Conservation (phyloP, 1,140 invertebrate species). For the Calycopis cecrops region DNA sequence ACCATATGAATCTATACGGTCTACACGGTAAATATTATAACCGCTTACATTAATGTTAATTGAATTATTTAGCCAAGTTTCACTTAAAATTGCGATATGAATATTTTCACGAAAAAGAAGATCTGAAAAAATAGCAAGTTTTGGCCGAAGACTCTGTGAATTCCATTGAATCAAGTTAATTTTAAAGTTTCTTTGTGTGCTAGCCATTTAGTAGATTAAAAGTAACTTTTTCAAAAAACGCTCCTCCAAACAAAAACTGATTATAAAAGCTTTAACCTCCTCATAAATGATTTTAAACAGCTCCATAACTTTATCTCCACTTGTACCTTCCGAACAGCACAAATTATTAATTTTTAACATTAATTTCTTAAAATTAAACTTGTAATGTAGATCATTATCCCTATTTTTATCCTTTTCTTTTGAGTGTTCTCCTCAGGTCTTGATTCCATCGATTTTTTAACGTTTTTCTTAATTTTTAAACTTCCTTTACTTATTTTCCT, state of each 20-base stretch:
- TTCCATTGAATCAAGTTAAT: conserved; percentile 23
- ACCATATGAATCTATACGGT: conserved; percentile 20
- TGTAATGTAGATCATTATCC: not conserved
- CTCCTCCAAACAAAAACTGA: not conserved
- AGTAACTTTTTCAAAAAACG: not conserved
- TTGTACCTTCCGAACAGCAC: not conserved
- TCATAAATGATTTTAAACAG: not conserved
- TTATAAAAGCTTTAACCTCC: not conserved
- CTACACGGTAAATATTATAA: conserved; percentile 21
- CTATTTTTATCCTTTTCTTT: not conserved
- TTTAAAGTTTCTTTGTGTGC: not conserved
- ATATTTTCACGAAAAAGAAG: conserved; percentile 17
- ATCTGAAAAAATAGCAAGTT: conserved; percentile 13
- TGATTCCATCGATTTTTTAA: not conserved
- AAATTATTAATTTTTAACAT: not conserved
- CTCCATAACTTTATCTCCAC: not conserved
- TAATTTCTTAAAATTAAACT: not conserved
- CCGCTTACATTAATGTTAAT: conserved; percentile 13
- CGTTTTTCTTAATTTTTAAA: not conserved
- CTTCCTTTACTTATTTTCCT: not conserved
- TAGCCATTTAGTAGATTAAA: not conserved
- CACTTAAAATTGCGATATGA: conserved; percentile 20
- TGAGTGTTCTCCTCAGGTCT: not conserved
- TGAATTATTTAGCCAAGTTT: conserved; percentile 19
- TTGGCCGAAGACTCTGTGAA: conserved; percentile 18